phyloP scores from a whole-genome alignment of 2,797 vertebrate genomes.

The Lophius americanus region DNA sequence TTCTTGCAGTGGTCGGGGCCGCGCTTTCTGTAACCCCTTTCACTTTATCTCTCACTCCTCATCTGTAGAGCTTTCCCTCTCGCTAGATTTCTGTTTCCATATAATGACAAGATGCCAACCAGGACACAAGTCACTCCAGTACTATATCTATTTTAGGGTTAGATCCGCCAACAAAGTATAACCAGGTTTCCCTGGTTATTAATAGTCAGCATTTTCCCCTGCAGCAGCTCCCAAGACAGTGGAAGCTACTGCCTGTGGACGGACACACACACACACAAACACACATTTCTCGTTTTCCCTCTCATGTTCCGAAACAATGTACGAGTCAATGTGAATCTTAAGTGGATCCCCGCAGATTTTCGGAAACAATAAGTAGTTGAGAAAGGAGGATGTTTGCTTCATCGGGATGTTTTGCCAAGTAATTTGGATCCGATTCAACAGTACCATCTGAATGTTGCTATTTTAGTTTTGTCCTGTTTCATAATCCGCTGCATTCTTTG shows the following conservation, averaged over 20 bases:
- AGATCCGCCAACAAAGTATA: constrained; percentile 61
- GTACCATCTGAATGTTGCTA: constrained; percentile 61
- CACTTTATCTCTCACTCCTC: constrained; percentile 39
- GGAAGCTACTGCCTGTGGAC: constrained; percentile 36
- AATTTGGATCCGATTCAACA: constrained; percentile 65
- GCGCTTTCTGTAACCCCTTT: constrained; percentile 36
- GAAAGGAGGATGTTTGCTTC: constrained; percentile 79
- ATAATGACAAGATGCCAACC: constrained; percentile 77
- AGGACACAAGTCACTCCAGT: constrained; percentile 78
- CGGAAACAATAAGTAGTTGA: constrained; percentile 73
- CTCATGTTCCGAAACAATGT: constrained; percentile 66
- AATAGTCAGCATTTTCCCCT: constrained; percentile 74
- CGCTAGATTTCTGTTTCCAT: constrained; percentile 39
- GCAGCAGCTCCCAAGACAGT: constrained; percentile 52
- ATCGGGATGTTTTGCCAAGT: constrained; percentile 72
- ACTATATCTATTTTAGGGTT: constrained; percentile 51
- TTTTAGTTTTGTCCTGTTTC: constrained; percentile 65
- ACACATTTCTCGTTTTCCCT: background rate
- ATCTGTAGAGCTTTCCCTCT: constrained; percentile 31
- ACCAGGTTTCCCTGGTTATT: constrained; percentile 70
- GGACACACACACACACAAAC: constrained; percentile 8
- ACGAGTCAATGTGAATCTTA: constrained; percentile 63
- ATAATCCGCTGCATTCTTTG: constrained; percentile 61
- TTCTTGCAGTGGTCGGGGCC: constrained; percentile 43
- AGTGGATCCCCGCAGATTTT: constrained; percentile 67